These are phyloP conservation scores for Saiga tatarica DNA, from an alignment of 2,113 vertebrate species.

Conservation along the genomic window DNA sequence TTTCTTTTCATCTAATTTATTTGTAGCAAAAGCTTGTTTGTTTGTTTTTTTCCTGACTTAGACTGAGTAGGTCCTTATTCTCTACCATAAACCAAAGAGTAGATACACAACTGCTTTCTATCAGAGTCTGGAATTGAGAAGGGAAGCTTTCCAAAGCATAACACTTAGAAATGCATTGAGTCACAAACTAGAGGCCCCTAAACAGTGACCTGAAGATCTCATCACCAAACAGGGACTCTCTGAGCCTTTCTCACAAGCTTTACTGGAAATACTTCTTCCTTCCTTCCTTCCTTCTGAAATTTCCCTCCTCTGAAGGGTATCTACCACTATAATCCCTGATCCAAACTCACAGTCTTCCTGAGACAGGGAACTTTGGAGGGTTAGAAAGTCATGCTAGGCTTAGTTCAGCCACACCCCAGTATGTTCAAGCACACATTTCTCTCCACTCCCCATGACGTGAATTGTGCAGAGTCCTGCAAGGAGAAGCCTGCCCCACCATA, in stretches of 20 bases:
- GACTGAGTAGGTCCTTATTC: background rate
- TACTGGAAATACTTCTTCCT: background rate
- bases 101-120: background rate
- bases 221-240: background rate
- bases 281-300: background rate
- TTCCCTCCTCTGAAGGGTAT: background rate
- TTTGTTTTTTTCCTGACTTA: background rate
- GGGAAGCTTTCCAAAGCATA: background rate
- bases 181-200: background rate
- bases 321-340: background rate
- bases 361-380: background rate
- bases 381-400: background rate
- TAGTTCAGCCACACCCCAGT: background rate
- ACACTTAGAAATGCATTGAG: background rate
- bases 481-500: background rate
- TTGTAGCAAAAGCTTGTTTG: background rate
- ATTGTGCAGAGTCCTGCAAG: background rate
- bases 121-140: background rate
- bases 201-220: background rate
- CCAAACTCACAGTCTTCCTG: background rate
- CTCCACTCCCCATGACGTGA: background rate
- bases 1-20: constrained; percentile 8
- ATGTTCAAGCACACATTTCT: background rate
- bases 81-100: background rate
- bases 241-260: background rate